Evolutionary conservation across 1,140 invertebrate genomes (phyloP).

Genomic region (Brachionus asplanchnoidis): DNA sequence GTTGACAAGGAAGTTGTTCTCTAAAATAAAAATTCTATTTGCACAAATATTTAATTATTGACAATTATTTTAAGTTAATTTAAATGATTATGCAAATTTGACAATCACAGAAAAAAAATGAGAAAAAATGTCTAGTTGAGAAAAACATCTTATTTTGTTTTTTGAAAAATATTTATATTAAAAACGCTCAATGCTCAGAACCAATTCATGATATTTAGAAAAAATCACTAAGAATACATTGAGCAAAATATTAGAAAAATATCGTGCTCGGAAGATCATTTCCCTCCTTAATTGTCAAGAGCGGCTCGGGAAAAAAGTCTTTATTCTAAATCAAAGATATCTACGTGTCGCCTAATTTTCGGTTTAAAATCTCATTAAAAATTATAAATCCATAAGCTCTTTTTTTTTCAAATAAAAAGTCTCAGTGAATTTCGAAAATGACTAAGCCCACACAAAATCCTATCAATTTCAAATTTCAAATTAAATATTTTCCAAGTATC

Average conservation of each 20-base stretch:
- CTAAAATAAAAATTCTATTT: not conserved
- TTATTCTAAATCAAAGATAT: not conserved
- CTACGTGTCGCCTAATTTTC: not conserved
- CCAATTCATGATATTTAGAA: not conserved
- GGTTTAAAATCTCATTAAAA: not conserved
- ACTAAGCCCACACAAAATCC: not conserved
- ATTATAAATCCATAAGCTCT: not conserved
- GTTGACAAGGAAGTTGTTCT: not conserved
- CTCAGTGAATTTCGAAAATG: not conserved
- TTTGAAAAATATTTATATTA: no score
- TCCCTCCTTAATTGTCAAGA: not conserved
- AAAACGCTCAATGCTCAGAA: no score
- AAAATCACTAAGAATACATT: not conserved
- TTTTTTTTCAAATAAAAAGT: not conserved
- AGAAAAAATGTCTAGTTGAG: not conserved
- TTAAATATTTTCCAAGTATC: constrained; percentile 20
- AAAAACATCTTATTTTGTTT: no score
- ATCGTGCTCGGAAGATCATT: not conserved
- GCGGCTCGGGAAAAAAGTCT: not conserved
- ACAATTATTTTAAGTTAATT: not conserved
- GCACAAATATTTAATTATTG: not conserved
- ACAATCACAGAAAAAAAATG: not conserved
- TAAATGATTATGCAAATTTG: not conserved
- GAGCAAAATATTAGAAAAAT: not conserved
- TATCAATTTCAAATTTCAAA: constrained; percentile 21